A percentile compares a stretch with the other conserved stretches of the same genome.
Evolutionary conservation across 1,140 invertebrate species (phyloP).

Genomic region (Lineus longissimus): DNA sequence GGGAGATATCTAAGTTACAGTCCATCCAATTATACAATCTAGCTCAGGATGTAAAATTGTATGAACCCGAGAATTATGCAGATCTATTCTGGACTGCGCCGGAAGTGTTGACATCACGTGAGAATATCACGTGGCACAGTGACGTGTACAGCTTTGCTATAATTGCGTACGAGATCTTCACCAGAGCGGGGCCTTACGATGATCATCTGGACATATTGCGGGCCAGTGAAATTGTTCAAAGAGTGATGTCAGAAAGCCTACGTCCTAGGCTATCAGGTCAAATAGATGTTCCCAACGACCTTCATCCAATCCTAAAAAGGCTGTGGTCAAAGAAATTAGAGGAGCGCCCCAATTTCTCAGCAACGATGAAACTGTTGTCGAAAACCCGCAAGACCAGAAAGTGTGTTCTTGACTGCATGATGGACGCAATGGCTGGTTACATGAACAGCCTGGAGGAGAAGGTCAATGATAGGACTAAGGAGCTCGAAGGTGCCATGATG

Average conservation of each 20-base stretch:
- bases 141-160: constrained; percentile 36
- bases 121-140: constrained; percentile 11
- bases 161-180: constrained; percentile 29
- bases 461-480: background rate
- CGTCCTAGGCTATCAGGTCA: constrained; percentile 15
- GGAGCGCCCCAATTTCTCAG: constrained; percentile 21
- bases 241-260: constrained; percentile 22
- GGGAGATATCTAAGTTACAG: constrained; percentile 20
- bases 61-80: constrained; percentile 10
- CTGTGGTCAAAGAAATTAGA: constrained; percentile 28
- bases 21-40: constrained; percentile 16
- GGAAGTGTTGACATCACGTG: constrained; percentile 26
- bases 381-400: constrained; percentile 12
- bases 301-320: constrained; percentile 22
- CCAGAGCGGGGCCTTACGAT: constrained; percentile 27
- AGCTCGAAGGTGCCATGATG: background rate
- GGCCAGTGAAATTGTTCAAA: constrained; percentile 22
- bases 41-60: constrained; percentile 3
- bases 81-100: constrained; percentile 31
- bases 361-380: constrained; percentile 17
- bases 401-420: constrained; percentile 34
- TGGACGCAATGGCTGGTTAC: constrained; percentile 35
- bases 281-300: background rate
- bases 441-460: constrained; percentile 25
- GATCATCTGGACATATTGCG: constrained; percentile 23